Evolutionary conservation across 2,888 invertebrate species (phyloP), one percentile per base, ranked within the genome.

Genomic region (Synergus umbraculus): DNA sequence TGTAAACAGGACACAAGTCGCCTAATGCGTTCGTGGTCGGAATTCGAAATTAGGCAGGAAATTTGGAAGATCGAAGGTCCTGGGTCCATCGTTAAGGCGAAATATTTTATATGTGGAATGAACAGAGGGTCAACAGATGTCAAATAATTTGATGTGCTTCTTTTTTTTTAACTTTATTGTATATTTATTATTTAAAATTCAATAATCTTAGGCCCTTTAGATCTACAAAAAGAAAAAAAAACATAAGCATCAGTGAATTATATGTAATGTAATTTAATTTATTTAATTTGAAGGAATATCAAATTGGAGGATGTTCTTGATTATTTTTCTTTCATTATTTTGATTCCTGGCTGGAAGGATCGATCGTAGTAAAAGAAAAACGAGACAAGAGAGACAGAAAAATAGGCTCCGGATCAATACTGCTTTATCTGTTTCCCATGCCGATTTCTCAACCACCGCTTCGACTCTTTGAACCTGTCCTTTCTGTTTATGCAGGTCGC

Each of bases 381-480:
- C 54, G 46, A 54, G 54, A 37, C 15, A 12, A 54, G n/a, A 54
- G 54, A 5, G 37, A 41, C n/a, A 46, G 49, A 49, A 46, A 73
- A 10, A 54, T 73, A 41, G 41, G n/a, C 41, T 41, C 37, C 54
- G 73, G 73, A 73, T 73, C 54, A 73, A 73, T 73, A 73, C n/a
- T 9, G 37, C 29, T 73, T 73, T 73, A 73, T 73, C 54, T 73
- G 69, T 54, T 37, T 73, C 69, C 54, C 69, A 49, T 73, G 49
- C 46, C 46, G 44, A 12, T 46, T 69, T n/a, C 49, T 29, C 49
- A 69, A 54, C 69, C 49, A 69, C 69, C 2, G 29, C 37, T 69
- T 54, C 49, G 29, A 49, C 46, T 49, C 29, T 69, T 29, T 54
- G 65, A 65, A 49, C 15, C 46, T 54, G 29, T 15, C 29, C 69